Conservation (phyloP, 2,888 invertebrate species). For the Thumatha senex region DNA sequence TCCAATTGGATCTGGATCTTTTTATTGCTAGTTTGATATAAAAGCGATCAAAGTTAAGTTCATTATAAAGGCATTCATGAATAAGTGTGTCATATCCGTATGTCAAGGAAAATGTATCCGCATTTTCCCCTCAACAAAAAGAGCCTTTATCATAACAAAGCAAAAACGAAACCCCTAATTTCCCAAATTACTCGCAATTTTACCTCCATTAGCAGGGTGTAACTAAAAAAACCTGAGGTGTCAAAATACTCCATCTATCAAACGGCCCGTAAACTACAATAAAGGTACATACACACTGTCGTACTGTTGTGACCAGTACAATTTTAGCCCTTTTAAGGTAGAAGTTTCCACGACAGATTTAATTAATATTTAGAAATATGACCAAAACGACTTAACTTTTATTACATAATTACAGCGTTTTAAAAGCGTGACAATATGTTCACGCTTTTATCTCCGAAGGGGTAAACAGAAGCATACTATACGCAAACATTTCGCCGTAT, state of each 20-base stretch:
- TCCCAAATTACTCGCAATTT: slow-evolving; percentile 33
- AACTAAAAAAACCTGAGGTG: slow-evolving; percentile 32
- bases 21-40: too few relatives aligned
- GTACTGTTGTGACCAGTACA: not conserved
- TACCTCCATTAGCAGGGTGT: slow-evolving; percentile 27
- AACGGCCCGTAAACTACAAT: slow-evolving; percentile 21
- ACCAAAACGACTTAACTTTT: too few relatives aligned
- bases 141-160: slow-evolving; percentile 7
- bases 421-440: too few relatives aligned
- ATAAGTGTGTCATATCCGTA: not conserved
- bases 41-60: too few relatives aligned
- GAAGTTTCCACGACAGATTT: too few relatives aligned
- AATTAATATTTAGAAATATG: too few relatives aligned
- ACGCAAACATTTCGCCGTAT: too few relatives aligned
- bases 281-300: not conserved
- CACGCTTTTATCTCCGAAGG: too few relatives aligned
- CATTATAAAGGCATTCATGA: not conserved
- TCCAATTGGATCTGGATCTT: too few relatives aligned
- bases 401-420: too few relatives aligned
- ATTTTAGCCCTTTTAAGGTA: not conserved
- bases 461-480: too few relatives aligned
- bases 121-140: slow-evolving; percentile 12
- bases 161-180: slow-evolving; percentile 15
- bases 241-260: slow-evolving; percentile 38
- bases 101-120: slow-evolving; percentile 1